Conservation (phyloP, 2,888 invertebrate species). For the Lathronympha strigana region DNA sequence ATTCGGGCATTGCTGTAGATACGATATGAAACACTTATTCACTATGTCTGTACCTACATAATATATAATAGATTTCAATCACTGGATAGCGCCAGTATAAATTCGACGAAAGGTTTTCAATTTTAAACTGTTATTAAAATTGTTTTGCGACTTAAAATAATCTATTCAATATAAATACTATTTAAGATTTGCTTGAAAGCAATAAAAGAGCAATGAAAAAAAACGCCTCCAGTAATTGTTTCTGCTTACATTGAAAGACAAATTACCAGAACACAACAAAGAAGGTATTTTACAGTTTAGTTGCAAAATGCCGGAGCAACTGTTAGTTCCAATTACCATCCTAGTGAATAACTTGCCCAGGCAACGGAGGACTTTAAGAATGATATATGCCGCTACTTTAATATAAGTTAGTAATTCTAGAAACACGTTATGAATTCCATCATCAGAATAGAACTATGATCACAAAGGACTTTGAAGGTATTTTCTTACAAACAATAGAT, state of each 20-base stretch:
- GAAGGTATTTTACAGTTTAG: conserved; percentile 9
- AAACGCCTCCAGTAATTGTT: conserved; percentile 18
- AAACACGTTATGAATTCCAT: too few relatives aligned
- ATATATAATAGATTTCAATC: too few relatives aligned
- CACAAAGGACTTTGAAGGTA: too few relatives aligned
- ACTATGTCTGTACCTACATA: too few relatives aligned
- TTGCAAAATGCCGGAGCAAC: conserved; percentile 9
- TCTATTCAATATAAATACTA: too few relatives aligned
- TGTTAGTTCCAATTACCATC: conserved; percentile 28
- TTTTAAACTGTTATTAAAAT: too few relatives aligned
- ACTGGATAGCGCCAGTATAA: too few relatives aligned
- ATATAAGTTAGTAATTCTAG: conserved; percentile 22
- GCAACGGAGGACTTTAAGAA: conserved; percentile 21
- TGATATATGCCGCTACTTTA: conserved; percentile 32
- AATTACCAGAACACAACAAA: conserved; percentile 13
- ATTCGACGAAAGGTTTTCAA: too few relatives aligned
- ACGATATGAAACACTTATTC: too few relatives aligned
- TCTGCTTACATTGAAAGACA: conserved; percentile 26
- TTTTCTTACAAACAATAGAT: too few relatives aligned
- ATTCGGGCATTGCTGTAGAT: too few relatives aligned
- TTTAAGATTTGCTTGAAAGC: neutral
- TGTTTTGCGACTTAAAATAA: too few relatives aligned
- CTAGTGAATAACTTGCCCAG: neutral
- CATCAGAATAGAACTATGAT: neutral
- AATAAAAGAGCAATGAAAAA: conserved; percentile 16